Evolutionary conservation across 2,113 vertebrate species (phyloP), one percentile per base, ranked within the genome.

Genomic region (Chloebia gouldiae): DNA sequence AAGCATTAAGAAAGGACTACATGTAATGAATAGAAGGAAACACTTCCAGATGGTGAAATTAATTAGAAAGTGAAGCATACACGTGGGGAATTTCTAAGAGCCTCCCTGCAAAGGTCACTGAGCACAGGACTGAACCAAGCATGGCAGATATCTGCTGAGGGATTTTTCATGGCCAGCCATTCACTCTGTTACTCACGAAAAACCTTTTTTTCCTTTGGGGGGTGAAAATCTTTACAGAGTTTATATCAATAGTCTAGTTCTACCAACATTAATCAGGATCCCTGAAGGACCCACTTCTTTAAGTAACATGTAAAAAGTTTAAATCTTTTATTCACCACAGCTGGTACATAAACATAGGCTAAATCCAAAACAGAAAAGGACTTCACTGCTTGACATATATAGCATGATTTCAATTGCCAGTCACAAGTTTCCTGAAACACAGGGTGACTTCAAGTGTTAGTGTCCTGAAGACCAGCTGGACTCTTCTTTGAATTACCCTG

Each of bases 1-100:
- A 92, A 66, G 9, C 59, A 92, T 75, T 93, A 84, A 86, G 71
- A 68, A 80, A 90, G 39, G 33, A 63, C 78, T 73, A 27, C 14
- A 42, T 22, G 15, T 39, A 83, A 88, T 60, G 51, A 87, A 47
- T 44, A 85, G 73, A 81, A 83, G 54, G 68, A 88, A 90, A 71
- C 30, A 66, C 47, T 77, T 92, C 71, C 92, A 96, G 92, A 92
- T 94, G 80, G 91, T 94, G 30, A 96, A 93, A 88, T 92, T 84
- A 94, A 91, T 94, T 88, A 90, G 88, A 81, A 95, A 94, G 54
- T 66, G 47, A 90, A 86, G 81, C 54, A 69, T 42, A 37, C 81
- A 92, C 0, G 0, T 50, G n/a, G 50, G 71, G 70, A 95, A 90
- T 94, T 88, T 65, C 24, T 69, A 51, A 66, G 7, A 84, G 39